These are phyloP conservation scores for Gallinago solitaria DNA, from an alignment of 2,797 vertebrate species.

Conservation along the genomic window DNA sequence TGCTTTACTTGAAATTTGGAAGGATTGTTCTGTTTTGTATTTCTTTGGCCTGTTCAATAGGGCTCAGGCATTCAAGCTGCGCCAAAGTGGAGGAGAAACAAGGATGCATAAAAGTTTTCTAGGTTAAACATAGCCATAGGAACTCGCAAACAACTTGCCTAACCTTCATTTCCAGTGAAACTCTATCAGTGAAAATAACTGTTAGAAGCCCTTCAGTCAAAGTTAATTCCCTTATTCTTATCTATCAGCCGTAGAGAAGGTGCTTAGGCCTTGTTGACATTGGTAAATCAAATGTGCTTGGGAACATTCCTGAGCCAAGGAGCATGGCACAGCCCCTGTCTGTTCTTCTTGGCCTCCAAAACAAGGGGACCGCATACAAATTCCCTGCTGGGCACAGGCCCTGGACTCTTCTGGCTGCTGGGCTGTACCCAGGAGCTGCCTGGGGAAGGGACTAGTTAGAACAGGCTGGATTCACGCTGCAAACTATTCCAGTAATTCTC, in stretches of 20 bases:
- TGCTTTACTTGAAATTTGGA: not conserved
- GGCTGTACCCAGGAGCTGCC: not conserved
- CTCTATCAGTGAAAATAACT: not conserved
- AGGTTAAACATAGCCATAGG: not conserved
- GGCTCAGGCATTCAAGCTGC: not conserved
- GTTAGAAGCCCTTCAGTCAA: not conserved
- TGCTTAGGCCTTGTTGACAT: fast-evolving
- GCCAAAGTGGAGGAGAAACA: not conserved
- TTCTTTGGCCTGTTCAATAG: not conserved
- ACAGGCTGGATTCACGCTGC: not conserved
- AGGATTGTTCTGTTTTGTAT: not conserved
- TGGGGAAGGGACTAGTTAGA: not conserved
- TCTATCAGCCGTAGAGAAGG: not conserved
- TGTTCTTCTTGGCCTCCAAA: not conserved
- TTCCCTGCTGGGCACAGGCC: fast-evolving
- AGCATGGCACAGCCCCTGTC: fast-evolving
- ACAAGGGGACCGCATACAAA: not conserved
- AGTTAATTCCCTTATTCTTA: not conserved
- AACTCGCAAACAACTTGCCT: not conserved
- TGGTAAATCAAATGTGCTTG: not conserved
- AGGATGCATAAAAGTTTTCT: not conserved
- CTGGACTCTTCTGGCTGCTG: not conserved
- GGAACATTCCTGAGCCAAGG: not conserved
- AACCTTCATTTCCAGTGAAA: not conserved
- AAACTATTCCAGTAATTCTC: not conserved